Percentiles rank a stretch among this genome's conserved stretches.
phyloP scores from a whole-genome alignment of 1,140 invertebrate species.

The Zaprionus ornatus region DNA sequence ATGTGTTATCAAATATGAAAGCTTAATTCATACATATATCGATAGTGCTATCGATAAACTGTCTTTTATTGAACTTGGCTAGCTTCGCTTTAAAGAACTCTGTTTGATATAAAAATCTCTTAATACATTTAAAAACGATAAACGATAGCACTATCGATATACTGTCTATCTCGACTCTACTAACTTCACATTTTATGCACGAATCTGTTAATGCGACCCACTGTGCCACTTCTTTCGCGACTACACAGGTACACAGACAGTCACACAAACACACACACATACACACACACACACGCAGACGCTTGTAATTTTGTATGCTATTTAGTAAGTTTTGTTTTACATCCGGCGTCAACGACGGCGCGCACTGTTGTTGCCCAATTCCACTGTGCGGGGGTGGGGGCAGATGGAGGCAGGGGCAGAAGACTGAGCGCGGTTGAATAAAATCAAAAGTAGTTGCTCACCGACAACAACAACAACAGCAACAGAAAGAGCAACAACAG shows the following conservation, averaged over 20 bases:
- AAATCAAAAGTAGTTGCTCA: constrained; percentile 76
- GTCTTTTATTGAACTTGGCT: no score
- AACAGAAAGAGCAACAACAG: constrained; percentile 4
- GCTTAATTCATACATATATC: neutral
- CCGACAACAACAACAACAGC: constrained; percentile 29
- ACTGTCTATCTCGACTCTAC: neutral
- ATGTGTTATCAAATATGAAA: neutral
- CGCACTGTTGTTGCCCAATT: constrained; percentile 72
- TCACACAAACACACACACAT: constrained; percentile 6
- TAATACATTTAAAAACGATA: neutral
- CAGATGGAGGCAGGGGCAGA: constrained; percentile 5
- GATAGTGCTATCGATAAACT: no score
- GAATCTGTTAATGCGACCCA: constrained; percentile 33
- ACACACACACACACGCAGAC: neutral
- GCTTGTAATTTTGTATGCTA: constrained; percentile 67
- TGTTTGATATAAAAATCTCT: no score
- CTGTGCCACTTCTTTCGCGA: constrained; percentile 36
- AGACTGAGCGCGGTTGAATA: constrained; percentile 60
- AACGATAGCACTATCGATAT: neutral
- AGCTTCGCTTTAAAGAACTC: no score
- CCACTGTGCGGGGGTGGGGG: constrained; percentile 32
- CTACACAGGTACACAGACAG: constrained; percentile 44
- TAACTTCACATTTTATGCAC: neutral
- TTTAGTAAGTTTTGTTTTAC: constrained; percentile 78
- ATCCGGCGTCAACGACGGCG: constrained; percentile 63